phyloP scores from a whole-genome alignment of 2,797 vertebrate genomes.

The Glossophaga mutica region DNA sequence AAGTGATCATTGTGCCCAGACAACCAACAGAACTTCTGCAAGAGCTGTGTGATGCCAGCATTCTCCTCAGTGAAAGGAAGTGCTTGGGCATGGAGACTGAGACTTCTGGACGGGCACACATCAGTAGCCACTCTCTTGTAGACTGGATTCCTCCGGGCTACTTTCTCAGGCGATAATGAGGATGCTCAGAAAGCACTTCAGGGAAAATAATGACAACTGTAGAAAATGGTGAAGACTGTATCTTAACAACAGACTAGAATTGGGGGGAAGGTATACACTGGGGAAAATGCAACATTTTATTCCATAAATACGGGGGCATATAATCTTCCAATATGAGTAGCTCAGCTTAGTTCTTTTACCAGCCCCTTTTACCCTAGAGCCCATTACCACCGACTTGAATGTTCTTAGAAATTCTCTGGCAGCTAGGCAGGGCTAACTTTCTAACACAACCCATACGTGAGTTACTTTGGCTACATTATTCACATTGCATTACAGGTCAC shows the following conservation, averaged over 20 bases:
- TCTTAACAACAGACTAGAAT: background rate
- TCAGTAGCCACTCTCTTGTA: background rate
- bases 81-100: background rate
- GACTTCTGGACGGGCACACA: background rate
- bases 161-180: background rate
- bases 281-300: slow-evolving; percentile 13
- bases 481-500: background rate
- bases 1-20: background rate
- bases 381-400: background rate
- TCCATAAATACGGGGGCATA: background rate
- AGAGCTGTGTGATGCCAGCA: background rate
- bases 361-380: background rate
- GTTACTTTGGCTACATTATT: background rate
- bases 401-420: background rate
- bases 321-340: background rate
- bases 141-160: background rate
- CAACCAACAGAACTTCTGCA: background rate
- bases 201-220: background rate
- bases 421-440: background rate
- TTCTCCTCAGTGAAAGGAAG: slow-evolving; percentile 4
- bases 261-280: background rate
- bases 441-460: slow-evolving; percentile 12
- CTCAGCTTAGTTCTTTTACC: background rate
- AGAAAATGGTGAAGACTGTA: background rate
- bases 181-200: slow-evolving; percentile 3